These are phyloP conservation scores for Psophia crepitans DNA, from an alignment of 2,113 vertebrate species.

Conservation along the genomic window DNA sequence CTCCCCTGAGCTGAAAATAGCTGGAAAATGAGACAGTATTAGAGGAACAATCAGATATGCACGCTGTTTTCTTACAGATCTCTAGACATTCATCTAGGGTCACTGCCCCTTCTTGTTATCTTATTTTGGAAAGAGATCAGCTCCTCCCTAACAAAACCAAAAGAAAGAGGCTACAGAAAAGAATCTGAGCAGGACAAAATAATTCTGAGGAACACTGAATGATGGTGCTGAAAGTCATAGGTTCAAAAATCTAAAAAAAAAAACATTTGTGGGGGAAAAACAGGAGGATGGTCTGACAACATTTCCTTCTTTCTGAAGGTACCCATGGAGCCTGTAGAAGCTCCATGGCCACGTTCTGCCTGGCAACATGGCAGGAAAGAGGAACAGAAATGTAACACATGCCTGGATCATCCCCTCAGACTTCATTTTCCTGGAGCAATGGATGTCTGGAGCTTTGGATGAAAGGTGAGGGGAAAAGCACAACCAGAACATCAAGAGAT, in stretches of 20 bases:
- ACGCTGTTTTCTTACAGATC: not conserved
- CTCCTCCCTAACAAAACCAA: not conserved
- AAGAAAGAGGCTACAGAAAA: not conserved
- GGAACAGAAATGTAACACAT: not conserved
- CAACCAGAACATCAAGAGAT: not conserved
- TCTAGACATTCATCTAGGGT: not conserved
- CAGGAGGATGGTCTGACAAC: not conserved
- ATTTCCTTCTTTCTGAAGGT: not conserved
- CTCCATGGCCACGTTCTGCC: not conserved
- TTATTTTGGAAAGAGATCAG: not conserved
- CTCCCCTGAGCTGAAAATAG: not conserved
- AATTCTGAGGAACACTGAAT: not conserved
- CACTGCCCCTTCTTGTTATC: not conserved
- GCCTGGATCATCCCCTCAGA: not conserved
- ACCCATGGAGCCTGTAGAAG: not conserved
- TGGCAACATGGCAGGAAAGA: not conserved
- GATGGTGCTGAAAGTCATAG: not conserved
- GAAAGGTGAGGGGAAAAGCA: not conserved
- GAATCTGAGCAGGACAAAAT: not conserved
- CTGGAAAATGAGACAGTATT: not conserved
- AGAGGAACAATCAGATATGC: not conserved
- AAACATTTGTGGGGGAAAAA: accelerated
- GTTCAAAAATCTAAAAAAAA: not conserved
- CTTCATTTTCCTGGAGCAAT: not conserved
- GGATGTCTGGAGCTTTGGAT: not conserved